phyloP scores from a whole-genome alignment of 2,797 vertebrate species.

The Cygnus olor region DNA sequence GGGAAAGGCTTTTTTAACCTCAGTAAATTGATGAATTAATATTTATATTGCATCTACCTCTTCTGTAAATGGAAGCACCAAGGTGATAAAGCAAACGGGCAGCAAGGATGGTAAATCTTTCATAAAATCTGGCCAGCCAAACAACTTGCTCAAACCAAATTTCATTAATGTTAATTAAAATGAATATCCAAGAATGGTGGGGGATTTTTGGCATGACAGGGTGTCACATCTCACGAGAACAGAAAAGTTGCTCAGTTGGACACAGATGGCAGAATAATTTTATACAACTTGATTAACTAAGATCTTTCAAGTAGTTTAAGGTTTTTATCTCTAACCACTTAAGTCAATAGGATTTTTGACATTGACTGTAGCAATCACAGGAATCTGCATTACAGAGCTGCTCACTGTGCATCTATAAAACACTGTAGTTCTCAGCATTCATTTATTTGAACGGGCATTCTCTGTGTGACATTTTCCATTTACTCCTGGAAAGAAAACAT shows the following conservation, averaged over 20 bases:
- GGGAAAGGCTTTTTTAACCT: not conserved
- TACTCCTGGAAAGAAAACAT: not conserved
- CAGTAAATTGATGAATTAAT: conserved; percentile 5
- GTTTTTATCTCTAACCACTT: conserved; percentile 12
- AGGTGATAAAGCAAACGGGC: not conserved
- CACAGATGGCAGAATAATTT: not conserved
- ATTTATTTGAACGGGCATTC: not conserved
- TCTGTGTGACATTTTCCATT: not conserved
- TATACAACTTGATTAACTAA: conserved; percentile 2
- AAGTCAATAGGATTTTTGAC: conserved; percentile 1
- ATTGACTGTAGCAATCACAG: not conserved
- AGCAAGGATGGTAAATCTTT: not conserved
- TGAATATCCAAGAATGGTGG: not conserved
- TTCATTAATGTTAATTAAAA: conserved; percentile 42
- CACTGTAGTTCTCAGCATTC: not conserved
- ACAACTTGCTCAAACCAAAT: not conserved
- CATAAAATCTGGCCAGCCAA: not conserved
- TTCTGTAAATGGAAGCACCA: not conserved
- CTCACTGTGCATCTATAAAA: not conserved
- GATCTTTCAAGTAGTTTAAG: not conserved
- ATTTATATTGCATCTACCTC: not conserved
- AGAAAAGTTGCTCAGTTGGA: not conserved
- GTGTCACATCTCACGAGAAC: not conserved
- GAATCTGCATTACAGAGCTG: not conserved
- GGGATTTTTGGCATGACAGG: not conserved